Evolutionary conservation across 2,113 vertebrate genomes (phyloP), one percentile per base, ranked within the genome.

Genomic region (Nycticorax nycticorax): DNA sequence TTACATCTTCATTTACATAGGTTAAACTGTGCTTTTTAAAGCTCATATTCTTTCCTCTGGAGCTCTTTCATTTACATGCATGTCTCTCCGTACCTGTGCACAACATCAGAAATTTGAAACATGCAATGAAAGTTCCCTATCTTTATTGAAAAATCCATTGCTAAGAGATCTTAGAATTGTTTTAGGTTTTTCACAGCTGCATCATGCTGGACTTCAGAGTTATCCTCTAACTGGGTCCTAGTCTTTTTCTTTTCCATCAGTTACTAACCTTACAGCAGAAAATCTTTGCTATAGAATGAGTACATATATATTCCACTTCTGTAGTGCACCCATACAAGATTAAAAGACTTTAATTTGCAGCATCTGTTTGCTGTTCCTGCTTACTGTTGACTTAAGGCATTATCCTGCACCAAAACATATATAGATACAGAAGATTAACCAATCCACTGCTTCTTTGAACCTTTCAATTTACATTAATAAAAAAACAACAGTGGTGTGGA

Each of bases 401-500:
- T 78, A 78, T 28, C 17, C 14, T 56, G 22, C 23, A n/a, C 53
- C 66, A 39, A 67, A 68, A 62, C 16, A 45, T 10, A 8, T 32
- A 19, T 10, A 68, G 28, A 10, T 45, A 79, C 60, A 74, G 64
- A 60, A 55, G 33, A 63, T 41, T 63, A 88, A 50, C 21, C 1
- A 6, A 39, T 35, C 15, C 59, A 32, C 28, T 45, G 33, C 55
- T 68, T 63, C 67, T 57, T 17, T 39, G 55, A 68, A 55, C 23
- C 19, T 60, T 52, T 68, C 18, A 23, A 9, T 88, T 62, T 52
- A 39, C 12, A 43, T 50, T 55, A 74, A 63, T 50, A 30, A 66
- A 66, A 52, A 72, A 4, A 9, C 3, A 5, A n/a, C 41, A 68
- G 53, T 1, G 1, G 12, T 0, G 1, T 35, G 37, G 41, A 79